Evolutionary conservation across 2,113 vertebrate species (phyloP).

Genomic region (Passer montanus): DNA sequence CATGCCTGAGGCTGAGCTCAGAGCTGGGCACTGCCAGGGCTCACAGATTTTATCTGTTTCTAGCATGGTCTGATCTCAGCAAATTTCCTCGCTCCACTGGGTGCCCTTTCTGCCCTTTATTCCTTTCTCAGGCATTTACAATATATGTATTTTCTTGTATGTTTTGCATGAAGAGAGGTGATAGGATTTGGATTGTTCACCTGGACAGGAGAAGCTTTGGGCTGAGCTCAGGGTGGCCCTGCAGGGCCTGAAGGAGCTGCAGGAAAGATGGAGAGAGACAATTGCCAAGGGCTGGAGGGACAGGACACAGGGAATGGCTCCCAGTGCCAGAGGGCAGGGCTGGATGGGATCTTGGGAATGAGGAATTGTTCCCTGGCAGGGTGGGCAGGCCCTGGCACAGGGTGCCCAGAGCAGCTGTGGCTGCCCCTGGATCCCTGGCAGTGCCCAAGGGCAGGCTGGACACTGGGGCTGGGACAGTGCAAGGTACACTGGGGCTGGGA

Average conservation of each 20-base stretch:
- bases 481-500: too few species aligned
- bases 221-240: accelerated
- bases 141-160: background rate
- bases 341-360: accelerated
- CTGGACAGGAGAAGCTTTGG: background rate
- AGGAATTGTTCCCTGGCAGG: background rate
- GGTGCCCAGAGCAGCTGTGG: background rate
- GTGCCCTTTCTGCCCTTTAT: background rate
- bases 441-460: background rate
- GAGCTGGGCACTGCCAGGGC: background rate
- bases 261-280: background rate
- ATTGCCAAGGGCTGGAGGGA: accelerated
- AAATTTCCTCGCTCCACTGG: background rate
- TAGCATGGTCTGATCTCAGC: background rate
- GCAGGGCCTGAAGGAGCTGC: background rate
- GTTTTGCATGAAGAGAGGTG: background rate
- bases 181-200: background rate
- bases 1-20: accelerated
- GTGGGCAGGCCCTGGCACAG: background rate
- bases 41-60: background rate
- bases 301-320: background rate
- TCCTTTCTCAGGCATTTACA: background rate
- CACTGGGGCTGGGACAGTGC: background rate
- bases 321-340: background rate
- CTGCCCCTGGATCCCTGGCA: background rate